Base-by-base conservation (phyloP, 2,797 vertebrate species). In the Protosalanx chinensis region DNA sequence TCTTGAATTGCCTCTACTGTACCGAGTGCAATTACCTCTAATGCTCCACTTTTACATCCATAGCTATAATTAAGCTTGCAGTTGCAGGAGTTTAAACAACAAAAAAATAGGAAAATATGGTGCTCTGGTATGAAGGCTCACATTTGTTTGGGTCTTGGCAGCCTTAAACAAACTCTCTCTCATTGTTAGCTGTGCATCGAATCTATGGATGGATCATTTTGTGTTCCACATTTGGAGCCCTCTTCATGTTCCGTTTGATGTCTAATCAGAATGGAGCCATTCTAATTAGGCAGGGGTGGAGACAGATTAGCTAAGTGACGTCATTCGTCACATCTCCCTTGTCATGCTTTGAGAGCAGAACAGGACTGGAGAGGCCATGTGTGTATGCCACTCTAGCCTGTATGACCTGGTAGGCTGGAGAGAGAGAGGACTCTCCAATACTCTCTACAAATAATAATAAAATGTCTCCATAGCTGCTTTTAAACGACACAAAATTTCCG, bases 181-280 rank as follows among this genome's bases (percentile, higher is more conserved):
- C 13, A 33, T 68, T 49, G 29, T 16, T 12, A 23, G 61, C 10
- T 60, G 66, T 41, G 37, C 20, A 23, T 57, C 29, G 64, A 51
- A 32, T 72, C 76, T 72, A 67, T 15, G 15, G 46, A 13, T 30
- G 23, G 41, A 16, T 75, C 64, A 61, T 71, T 70, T 72, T 72
- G 16, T 61, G 61, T 68, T 35, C n/a, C 32, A 29, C 41, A 63
- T 70, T 61, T 72, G 62, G 32, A 71, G 33, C 33, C 30, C 10
- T 59, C 23, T 32, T 30, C 7, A 6, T 33, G 32, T 68, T 70
- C 29, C 33, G 41, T 72, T 77, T 77, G 61, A 67, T 68, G 20
- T 64, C 46, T 75, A 75, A 78, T 76, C 51, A 74, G 53, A 77
- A 67, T 68, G 5, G 23, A 76, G 59, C 32, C 32, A 33, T 67